A percentile compares a stretch with the other conserved stretches of the same genome.
phyloP scores from a whole-genome alignment of 1,140 invertebrate species.

The Asobara japonica region DNA sequence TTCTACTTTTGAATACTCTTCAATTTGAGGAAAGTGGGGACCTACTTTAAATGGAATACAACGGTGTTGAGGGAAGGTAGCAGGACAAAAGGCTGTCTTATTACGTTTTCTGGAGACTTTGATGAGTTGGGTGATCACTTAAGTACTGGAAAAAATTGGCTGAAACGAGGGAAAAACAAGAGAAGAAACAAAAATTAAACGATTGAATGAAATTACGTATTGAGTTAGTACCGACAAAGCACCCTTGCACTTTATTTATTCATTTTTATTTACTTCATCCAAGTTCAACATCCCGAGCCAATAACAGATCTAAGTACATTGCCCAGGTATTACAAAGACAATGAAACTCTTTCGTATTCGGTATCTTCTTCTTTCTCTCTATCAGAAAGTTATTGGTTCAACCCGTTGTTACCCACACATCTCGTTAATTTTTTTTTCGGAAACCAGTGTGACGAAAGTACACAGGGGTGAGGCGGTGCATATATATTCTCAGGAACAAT shows the following conservation, averaged over 20 bases:
- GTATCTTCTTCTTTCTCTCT: too few relatives aligned
- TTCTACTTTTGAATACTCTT: too few relatives aligned
- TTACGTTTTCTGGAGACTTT: not conserved
- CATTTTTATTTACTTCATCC: too few relatives aligned
- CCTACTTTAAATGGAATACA: not conserved
- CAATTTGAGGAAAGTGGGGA: too few relatives aligned
- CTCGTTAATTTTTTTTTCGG: too few relatives aligned
- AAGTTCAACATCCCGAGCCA: too few relatives aligned
- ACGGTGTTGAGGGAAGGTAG: not conserved
- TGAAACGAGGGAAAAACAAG: not conserved
- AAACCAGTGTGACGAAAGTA: too few relatives aligned
- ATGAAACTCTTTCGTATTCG: too few relatives aligned
- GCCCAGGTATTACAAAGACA: too few relatives aligned
- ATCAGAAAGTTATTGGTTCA: too few relatives aligned
- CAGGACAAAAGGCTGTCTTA: not conserved
- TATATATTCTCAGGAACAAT: slow-evolving; percentile 1
- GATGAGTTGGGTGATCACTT: not conserved
- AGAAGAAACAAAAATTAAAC: not conserved
- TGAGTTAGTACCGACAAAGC: not conserved
- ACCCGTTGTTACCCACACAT: too few relatives aligned
- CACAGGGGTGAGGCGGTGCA: not conserved
- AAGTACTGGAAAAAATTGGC: not conserved
- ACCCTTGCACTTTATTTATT: not conserved
- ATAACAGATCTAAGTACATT: too few relatives aligned
- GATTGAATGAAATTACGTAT: not conserved